Evolutionary conservation across 2,797 vertebrate species (phyloP).

Genomic region (Neosilurus hyrtlii): DNA sequence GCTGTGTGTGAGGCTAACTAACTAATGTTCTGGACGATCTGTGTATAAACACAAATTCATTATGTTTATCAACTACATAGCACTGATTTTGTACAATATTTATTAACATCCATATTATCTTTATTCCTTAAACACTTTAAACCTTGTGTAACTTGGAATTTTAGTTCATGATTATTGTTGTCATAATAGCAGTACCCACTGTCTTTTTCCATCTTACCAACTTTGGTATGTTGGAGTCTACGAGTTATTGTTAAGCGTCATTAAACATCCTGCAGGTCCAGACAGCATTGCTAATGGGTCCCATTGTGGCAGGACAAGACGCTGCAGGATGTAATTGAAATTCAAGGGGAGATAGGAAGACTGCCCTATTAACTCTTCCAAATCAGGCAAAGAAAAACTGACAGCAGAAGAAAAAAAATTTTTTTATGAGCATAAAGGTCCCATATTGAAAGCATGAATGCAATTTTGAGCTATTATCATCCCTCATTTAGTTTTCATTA

Average conservation of each 20-base stretch:
- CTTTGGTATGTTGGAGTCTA: constrained; percentile 25
- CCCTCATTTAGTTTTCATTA: constrained; percentile 26
- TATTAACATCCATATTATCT: too few relatives aligned
- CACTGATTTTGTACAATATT: neutral
- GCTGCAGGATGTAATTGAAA: constrained; percentile 37
- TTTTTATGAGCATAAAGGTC: constrained; percentile 20
- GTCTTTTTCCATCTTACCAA: constrained; percentile 2
- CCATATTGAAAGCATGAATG: neutral
- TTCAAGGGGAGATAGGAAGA: constrained; percentile 26
- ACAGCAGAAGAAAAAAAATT: neutral
- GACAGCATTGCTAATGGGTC: constrained; percentile 41
- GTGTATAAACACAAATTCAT: too few relatives aligned
- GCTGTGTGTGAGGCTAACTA: too few relatives aligned
- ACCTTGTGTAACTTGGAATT: neutral
- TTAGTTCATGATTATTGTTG: neutral
- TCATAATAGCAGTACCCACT: neutral
- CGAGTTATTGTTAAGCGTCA: constrained; percentile 29
- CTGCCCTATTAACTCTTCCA: constrained; percentile 34
- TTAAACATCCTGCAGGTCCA: constrained; percentile 27
- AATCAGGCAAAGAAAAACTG: constrained; percentile 18
- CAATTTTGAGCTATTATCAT: constrained; percentile 8
- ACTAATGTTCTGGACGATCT: too few relatives aligned
- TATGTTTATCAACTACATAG: too few relatives aligned
- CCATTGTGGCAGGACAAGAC: constrained; percentile 16
- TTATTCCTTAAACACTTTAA: neutral